Evolutionary conservation across 2,113 vertebrate species (phyloP), one percentile per base, ranked within the genome.

Genomic region (Ochotona princeps): DNA sequence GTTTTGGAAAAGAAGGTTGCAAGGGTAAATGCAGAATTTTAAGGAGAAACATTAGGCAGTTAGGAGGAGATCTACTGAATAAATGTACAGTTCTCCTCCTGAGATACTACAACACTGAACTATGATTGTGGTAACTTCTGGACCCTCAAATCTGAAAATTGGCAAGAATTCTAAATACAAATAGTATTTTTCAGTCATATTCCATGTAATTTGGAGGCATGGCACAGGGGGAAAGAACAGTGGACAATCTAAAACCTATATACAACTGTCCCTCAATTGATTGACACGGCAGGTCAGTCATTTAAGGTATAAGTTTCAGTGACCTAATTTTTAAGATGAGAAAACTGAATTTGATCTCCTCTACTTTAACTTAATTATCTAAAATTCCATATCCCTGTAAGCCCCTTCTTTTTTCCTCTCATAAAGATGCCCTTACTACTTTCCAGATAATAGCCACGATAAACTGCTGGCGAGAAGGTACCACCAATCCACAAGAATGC

Each of bases 121-220:
- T 65, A 67, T 44, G 17, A 54, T 35, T 51, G 21, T 15, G 26
- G 0, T 25, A 38, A 49, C n/a, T 80, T 70, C 51, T 44, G 25
- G 17, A 76, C 15, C 44, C 47, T 23, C 60, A 25, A 92, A 28
- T 67, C 80, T 92, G 74, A 83, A 93, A 90, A 80, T 18, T 18
- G 47, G 49, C 54, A 61, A 26, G 35, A 66, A 86, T 65, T 88
- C 76, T 80, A 79, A n/a, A 76, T 1, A n/a, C 15, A 79, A 88
- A 83, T 21, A 44, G 2, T 15, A 69, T 5, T 74, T 28, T 93
- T 35, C 21, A 35, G 5, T 94, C 49, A 81, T 25, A 20, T 74
- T 32, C 66, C 74, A 76, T n/a, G 54, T 74, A 70, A 54, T 69
- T 60, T 83, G 17, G 12, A 65, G 20, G 18, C 25, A 6, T 10